Percentiles rank a stretch among this genome's conserved stretches.
Evolutionary conservation across 2,888 invertebrate species (phyloP).

Genomic region (Ecdyonurus torrentis): DNA sequence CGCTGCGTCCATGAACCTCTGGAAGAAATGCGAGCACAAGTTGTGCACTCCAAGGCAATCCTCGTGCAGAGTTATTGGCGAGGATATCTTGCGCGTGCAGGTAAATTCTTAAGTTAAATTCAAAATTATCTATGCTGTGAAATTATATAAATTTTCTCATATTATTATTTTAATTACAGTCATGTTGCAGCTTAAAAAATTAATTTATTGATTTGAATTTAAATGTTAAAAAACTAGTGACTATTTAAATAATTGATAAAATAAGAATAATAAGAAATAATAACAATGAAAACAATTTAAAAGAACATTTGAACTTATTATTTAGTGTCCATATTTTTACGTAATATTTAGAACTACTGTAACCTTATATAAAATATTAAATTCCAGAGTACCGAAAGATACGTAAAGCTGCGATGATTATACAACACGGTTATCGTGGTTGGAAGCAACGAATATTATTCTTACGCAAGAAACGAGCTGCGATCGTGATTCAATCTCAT

Average conservation of each 20-base stretch:
- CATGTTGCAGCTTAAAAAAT: too few relatives aligned
- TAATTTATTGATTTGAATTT: too few relatives aligned
- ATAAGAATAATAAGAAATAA: too few relatives aligned
- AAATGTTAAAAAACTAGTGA: not conserved
- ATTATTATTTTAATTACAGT: not conserved
- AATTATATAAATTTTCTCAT: not conserved
- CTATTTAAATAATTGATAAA: too few relatives aligned
- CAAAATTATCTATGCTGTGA: not conserved
- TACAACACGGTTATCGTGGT: conserved; percentile 72
- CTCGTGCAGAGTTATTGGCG: conserved; percentile 61
- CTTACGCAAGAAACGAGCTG: conserved; percentile 63
- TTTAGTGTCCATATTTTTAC: too few relatives aligned
- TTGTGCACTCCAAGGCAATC: conserved; percentile 51
- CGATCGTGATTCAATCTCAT: conserved; percentile 71
- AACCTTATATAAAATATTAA: too few relatives aligned
- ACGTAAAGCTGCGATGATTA: conserved; percentile 47
- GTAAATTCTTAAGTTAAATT: conserved; percentile 19
- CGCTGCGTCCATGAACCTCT: conserved; percentile 67
- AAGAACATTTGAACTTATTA: too few relatives aligned
- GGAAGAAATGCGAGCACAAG: conserved; percentile 56
- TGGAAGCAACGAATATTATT: conserved; percentile 72
- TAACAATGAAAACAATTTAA: too few relatives aligned
- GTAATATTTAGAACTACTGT: too few relatives aligned
- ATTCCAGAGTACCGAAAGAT: conserved; percentile 42
- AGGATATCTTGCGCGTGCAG: conserved; percentile 41